phyloP scores from a whole-genome alignment of 2,888 invertebrate genomes.

The Diplazon laetatorius region DNA sequence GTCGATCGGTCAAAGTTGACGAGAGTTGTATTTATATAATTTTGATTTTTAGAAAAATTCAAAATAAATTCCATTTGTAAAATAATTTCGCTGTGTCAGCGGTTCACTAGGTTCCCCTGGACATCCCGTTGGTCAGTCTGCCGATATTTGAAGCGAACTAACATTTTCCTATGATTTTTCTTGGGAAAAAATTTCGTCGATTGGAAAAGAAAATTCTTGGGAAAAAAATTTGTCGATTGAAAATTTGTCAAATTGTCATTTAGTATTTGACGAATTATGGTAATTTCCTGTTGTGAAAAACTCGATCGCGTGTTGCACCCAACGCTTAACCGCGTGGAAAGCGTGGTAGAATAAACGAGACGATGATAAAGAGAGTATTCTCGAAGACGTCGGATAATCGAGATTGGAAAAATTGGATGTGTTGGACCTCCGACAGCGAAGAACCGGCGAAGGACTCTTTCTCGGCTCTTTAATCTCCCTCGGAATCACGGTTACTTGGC shows the following conservation, averaged over 20 bases:
- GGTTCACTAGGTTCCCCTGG: too few relatives aligned
- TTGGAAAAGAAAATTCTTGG: too few relatives aligned
- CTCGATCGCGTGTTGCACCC: background rate
- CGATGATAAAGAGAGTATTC: conserved; percentile 43
- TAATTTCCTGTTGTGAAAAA: background rate
- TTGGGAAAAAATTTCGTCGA: too few relatives aligned
- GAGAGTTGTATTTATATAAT: too few relatives aligned
- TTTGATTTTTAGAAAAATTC: background rate
- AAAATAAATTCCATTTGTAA: too few relatives aligned
- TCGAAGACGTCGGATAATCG: conserved; percentile 39
- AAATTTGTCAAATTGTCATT: background rate
- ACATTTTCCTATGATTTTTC: too few relatives aligned
- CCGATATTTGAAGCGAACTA: too few relatives aligned
- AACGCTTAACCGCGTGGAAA: background rate
- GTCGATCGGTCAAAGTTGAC: too few relatives aligned
- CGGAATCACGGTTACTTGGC: conserved; percentile 63
- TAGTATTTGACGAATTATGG: background rate
- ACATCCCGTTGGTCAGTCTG: too few relatives aligned
- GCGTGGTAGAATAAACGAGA: conserved; percentile 7
- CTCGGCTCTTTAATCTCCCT: conserved; percentile 61
- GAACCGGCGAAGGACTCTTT: conserved; percentile 51
- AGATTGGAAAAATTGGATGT: conserved; percentile 63
- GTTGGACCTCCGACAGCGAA: conserved; percentile 47
- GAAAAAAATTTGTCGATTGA: too few relatives aligned
- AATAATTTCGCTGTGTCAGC: too few relatives aligned